A percentile compares a stretch with the other conserved stretches of the same genome.
Evolutionary conservation across 2,113 vertebrate genomes (phyloP).

Genomic region (Saguinus imperator): DNA sequence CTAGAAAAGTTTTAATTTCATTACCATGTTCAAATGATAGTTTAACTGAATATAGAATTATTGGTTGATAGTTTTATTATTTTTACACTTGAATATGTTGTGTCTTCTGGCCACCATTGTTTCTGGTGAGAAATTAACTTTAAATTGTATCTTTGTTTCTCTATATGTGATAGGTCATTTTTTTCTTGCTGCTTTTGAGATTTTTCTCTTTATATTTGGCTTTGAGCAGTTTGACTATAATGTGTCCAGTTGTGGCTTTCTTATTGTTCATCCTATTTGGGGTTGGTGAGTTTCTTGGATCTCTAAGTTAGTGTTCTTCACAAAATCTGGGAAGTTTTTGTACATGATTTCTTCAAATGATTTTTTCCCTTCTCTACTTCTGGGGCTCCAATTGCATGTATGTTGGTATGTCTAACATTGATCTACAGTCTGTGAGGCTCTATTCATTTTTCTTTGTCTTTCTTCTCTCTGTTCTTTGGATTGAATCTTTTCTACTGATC

Average conservation of each 20-base stretch:
- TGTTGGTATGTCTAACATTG: too few species aligned
- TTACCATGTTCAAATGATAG: not conserved
- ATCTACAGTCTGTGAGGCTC: too few species aligned
- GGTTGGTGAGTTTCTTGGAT: not conserved
- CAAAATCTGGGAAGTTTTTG: not conserved
- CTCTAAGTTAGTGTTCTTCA: not conserved
- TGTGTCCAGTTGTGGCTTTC: not conserved
- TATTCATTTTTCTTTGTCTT: not conserved
- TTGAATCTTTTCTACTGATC: not conserved
- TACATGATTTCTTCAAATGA: not conserved
- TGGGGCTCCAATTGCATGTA: not conserved
- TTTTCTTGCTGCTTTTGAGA: not conserved
- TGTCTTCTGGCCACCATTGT: not conserved
- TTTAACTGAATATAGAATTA: not conserved
- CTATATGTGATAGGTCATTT: rapidly evolving
- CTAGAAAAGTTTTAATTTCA: not conserved
- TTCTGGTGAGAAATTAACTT: not conserved
- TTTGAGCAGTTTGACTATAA: not conserved
- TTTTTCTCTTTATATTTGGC: not conserved
- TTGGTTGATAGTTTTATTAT: not conserved
- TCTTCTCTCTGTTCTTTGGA: not conserved
- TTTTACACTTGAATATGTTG: not conserved
- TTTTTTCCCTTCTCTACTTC: not conserved
- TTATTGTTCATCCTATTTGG: not conserved
- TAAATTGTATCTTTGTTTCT: not conserved